These are phyloP conservation scores for Druon quercuslanigerum DNA, from an alignment of 1,140 invertebrate species.

Conservation along the genomic window DNA sequence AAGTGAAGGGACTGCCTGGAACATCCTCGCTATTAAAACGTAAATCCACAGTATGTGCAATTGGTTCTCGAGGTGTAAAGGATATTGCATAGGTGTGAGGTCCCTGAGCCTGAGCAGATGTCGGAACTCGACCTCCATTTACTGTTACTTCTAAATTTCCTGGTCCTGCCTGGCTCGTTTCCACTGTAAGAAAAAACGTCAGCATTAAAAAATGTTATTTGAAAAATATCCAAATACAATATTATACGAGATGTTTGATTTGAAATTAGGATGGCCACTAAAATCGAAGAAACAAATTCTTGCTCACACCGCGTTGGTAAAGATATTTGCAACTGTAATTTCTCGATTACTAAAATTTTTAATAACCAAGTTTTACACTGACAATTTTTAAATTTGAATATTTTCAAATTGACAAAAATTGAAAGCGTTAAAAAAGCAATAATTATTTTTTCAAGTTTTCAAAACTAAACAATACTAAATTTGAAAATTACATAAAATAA, in stretches of 20 bases:
- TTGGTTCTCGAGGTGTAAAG: slow-evolving; percentile 93
- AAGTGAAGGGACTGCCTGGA: slow-evolving; percentile 89
- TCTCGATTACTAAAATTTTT: too few relatives aligned
- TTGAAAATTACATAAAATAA: too few relatives aligned
- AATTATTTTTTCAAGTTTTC: too few relatives aligned
- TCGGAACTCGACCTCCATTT: slow-evolving; percentile 95
- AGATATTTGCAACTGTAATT: too few relatives aligned
- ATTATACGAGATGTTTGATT: neutral
- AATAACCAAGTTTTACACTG: too few relatives aligned
- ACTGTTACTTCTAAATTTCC: slow-evolving; percentile 98
- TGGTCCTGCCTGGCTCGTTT: slow-evolving; percentile 96
- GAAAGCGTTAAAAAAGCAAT: too few relatives aligned
- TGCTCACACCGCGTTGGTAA: too few relatives aligned
- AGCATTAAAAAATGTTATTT: neutral
- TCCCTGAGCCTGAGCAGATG: slow-evolving; percentile 95
- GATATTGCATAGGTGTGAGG: slow-evolving; percentile 97
- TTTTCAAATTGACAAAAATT: too few relatives aligned
- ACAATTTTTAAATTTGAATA: too few relatives aligned
- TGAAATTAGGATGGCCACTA: too few relatives aligned
- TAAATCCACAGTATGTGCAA: slow-evolving; percentile 93
- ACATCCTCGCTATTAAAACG: slow-evolving; percentile 97
- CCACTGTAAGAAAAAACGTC: slow-evolving; percentile 81
- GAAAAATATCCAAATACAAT: neutral
- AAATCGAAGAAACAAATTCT: too few relatives aligned
- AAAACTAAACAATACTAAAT: too few relatives aligned